These are phyloP conservation scores for Seriola dumerili DNA, from an alignment of 2,113 vertebrate genomes.

Conservation along the genomic window DNA sequence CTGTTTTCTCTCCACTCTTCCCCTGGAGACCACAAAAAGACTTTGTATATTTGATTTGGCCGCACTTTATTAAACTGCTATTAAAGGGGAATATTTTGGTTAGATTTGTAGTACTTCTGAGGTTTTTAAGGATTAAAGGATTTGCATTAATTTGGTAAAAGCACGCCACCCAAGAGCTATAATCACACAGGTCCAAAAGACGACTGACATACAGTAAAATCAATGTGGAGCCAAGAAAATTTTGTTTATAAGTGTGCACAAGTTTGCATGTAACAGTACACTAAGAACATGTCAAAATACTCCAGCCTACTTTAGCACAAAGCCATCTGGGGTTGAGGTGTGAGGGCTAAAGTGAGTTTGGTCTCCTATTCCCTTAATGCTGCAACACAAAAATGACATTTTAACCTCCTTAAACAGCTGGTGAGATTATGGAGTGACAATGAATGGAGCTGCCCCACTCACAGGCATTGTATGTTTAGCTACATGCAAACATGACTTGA, in stretches of 20 bases:
- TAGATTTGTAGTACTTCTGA: constrained; percentile 58
- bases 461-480: constrained; percentile 53
- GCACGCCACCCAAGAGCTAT: constrained; percentile 58
- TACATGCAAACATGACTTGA: constrained; percentile 63
- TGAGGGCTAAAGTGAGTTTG: constrained; percentile 32
- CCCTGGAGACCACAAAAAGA: constrained; percentile 61
- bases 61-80: constrained; percentile 67
- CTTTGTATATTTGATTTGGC: constrained; percentile 72
- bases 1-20: constrained; percentile 63
- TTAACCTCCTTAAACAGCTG: constrained; percentile 59
- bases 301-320: constrained; percentile 2
- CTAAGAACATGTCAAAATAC: constrained; percentile 29
- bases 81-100: constrained; percentile 64
- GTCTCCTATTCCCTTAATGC: constrained; percentile 31
- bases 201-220: constrained; percentile 28
- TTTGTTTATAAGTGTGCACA: constrained; percentile 11
- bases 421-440: constrained; percentile 66
- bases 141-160: constrained; percentile 74
- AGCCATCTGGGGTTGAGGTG: constrained; percentile 49
- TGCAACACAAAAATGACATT: constrained; percentile 50
- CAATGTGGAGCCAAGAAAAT: constrained; percentile 32
- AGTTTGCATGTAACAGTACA: constrained; percentile 33
- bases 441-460: constrained; percentile 54
- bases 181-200: constrained; percentile 45
- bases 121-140: constrained; percentile 74